Conservation (phyloP, 2,113 vertebrate species). For the Petromus typicus region DNA sequence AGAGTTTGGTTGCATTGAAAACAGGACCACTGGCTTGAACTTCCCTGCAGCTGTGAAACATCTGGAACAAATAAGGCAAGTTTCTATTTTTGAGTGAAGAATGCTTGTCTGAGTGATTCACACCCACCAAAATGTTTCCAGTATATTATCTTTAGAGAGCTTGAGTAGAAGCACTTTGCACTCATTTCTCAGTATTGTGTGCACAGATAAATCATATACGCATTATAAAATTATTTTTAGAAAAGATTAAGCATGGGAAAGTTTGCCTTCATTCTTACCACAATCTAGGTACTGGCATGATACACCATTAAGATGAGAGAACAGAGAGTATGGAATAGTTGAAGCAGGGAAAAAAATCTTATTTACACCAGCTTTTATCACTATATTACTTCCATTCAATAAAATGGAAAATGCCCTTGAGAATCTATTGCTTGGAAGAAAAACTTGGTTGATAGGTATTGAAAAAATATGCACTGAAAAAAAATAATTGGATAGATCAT, state of each 20-base stretch:
- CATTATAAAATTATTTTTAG: constrained; percentile 46
- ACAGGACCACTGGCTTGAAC: constrained; percentile 78
- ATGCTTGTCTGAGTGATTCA: constrained; percentile 83
- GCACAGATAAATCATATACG: background rate
- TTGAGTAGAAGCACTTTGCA: constrained; percentile 46
- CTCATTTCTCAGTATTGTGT: constrained; percentile 41
- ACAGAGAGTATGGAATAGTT: background rate
- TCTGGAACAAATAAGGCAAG: constrained; percentile 85
- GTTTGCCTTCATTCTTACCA: constrained; percentile 27
- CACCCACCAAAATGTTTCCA: constrained; percentile 84
- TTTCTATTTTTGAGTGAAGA: constrained; percentile 78
- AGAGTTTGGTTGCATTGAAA: constrained; percentile 84
- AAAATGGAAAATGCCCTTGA: background rate
- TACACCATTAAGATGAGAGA: background rate
- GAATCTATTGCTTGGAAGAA: background rate
- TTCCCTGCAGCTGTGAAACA: constrained; percentile 85
- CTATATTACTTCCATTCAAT: background rate
- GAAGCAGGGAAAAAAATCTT: background rate
- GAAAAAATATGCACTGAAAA: constrained; percentile 1
- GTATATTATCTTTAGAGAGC: constrained; percentile 74
- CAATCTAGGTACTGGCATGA: background rate
- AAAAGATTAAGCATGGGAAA: background rate
- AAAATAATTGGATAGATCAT: background rate
- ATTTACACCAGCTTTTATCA: background rate
- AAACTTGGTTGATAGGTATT: background rate